Base-by-base conservation (phyloP, 2,113 vertebrate genomes). In the Muntiacus muntjak region DNA sequence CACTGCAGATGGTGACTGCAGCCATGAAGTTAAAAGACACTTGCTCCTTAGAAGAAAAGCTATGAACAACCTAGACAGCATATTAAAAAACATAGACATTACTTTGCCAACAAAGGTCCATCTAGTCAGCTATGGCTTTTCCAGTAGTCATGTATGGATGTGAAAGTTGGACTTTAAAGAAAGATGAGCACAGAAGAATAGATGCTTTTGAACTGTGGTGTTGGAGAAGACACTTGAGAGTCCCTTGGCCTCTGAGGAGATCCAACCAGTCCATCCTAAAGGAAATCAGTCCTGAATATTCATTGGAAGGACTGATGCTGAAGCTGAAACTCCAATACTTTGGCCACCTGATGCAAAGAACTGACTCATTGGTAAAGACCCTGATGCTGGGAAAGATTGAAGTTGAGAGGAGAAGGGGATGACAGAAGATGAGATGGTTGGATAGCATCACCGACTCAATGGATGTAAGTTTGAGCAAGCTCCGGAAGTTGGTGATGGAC, bases 401-500 rank as follows among this genome's bases (percentile, higher is more conserved):
- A 23, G n/a, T 4, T 0, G 0, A 19, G n/a, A 36, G 9, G 2
- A 12, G 9, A 71, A 36, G n/a, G 19, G n/a, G 19, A 71, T 3
- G 5, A 71, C n/a, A 21, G 67, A 71, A 10, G 67, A 71, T 71
- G 67, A 71, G 9, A 36, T 71, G 64, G 4, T 23, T 36, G 64
- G 17, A 36, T 71, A 1, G 9, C 8, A 71, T 71, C n/a, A 71
- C 64, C 21, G 9, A 23, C 9, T 71, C 19, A 1, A 36, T 71
- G 19, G n/a, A n/a, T 19, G 21, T 36, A 21, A 36, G 64, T 36
- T 71, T 71, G 64, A 71, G n/a, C 9, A 23, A 11, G n/a, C 9
- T 71, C 64, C 21, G 9, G n/a, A 5, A 71, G 17, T 71, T 36
- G n/a, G 64, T 71, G 9, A 71, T 71, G 17, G 17, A 71, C 17